Percentiles rank a stretch among this genome's conserved stretches.
These are phyloP conservation scores for Piscicola geometra DNA, from an alignment of 2,888 invertebrate genomes.

Conservation along the genomic window DNA sequence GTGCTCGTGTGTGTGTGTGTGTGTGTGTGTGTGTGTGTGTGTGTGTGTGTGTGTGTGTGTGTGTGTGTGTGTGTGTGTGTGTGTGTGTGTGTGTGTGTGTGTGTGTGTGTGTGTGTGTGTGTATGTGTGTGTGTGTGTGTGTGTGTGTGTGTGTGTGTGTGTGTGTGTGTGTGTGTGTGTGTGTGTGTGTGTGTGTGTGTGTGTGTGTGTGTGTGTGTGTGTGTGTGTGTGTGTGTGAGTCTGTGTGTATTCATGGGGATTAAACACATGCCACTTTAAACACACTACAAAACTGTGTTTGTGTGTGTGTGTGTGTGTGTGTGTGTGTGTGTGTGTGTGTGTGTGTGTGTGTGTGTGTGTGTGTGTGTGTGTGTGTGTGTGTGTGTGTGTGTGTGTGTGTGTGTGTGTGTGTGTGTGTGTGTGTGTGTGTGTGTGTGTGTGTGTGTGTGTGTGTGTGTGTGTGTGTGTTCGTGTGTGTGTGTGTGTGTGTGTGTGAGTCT, in stretches of 20 bases:
- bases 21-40: constrained; percentile 30
- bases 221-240: constrained; percentile 12
- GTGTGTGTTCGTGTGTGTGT: constrained; percentile 11
- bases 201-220: constrained; percentile 13
- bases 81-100: constrained; percentile 15
- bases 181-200: constrained; percentile 26
- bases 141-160: constrained; percentile 22
- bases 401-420: constrained; percentile 24
- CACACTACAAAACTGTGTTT: too few species aligned
- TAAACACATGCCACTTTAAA: too few species aligned
- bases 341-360: constrained; percentile 10
- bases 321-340: constrained; percentile 27
- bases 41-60: constrained; percentile 30
- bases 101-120: constrained; percentile 8
- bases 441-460: constrained; percentile 24
- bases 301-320: constrained; percentile 30
- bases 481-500: constrained; percentile 6
- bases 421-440: constrained; percentile 26
- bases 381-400: constrained; percentile 22
- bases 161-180: constrained; percentile 26
- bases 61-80: constrained; percentile 28
- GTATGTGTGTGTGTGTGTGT: constrained; percentile 26
- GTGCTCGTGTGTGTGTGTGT: constrained; percentile 27
- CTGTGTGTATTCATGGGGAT: too few species aligned
- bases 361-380: constrained; percentile 17